Percentiles rank a stretch among this genome's conserved stretches.
These are phyloP conservation scores for Ptychadena robeensis DNA, from an alignment of 2,797 vertebrate species.

Conservation along the genomic window DNA sequence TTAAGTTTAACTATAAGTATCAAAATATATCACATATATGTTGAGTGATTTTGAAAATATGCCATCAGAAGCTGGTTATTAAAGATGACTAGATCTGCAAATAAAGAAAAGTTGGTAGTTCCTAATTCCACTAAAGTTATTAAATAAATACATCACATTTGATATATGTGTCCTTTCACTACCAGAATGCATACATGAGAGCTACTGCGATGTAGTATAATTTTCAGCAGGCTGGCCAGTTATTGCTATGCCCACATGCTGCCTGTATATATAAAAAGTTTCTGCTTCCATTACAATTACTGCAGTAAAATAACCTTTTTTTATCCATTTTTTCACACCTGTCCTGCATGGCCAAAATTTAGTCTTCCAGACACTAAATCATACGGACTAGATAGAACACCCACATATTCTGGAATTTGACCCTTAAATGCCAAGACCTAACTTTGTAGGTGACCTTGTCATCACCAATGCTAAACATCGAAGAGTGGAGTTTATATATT, in stretches of 20 bases:
- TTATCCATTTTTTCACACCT: background rate
- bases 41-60: no score
- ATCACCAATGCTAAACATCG: background rate
- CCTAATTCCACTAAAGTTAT: no score
- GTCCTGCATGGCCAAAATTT: background rate
- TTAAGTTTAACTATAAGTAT: no score
- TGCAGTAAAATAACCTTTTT: background rate
- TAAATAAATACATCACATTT: no score
- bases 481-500: background rate
- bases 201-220: background rate
- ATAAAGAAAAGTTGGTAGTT: no score
- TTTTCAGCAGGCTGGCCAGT: background rate
- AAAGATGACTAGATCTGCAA: no score
- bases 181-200: no score
- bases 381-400: background rate
- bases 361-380: background rate
- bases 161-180: no score
- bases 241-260: background rate
- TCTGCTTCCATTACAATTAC: background rate
- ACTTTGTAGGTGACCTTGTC: background rate
- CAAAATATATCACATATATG: no score
- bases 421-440: background rate
- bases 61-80: no score
- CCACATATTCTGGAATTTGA: constrained; percentile 7
- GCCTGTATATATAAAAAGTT: background rate